Conservation (phyloP, 2,113 vertebrate species). For the Morone saxatilis region DNA sequence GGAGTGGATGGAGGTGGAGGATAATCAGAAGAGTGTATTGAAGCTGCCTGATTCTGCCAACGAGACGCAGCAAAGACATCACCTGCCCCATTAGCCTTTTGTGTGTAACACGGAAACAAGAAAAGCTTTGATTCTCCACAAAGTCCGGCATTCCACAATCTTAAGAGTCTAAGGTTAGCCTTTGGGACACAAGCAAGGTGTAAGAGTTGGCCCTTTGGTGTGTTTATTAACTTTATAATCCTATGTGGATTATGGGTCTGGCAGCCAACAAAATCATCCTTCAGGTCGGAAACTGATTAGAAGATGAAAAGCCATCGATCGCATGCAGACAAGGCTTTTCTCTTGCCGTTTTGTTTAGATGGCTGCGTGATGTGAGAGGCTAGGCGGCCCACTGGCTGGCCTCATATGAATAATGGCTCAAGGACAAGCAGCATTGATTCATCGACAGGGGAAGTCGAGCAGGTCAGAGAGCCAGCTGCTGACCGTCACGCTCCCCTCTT, state of each 20-base stretch:
- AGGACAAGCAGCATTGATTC: constrained; percentile 80
- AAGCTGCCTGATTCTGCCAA: constrained; percentile 41
- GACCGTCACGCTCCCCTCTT: constrained; percentile 66
- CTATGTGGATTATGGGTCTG: constrained; percentile 54
- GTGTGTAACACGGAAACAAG: constrained; percentile 12
- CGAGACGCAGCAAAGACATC: constrained; percentile 41
- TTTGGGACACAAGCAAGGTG: background rate
- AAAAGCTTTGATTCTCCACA: constrained; percentile 32
- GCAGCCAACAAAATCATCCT: constrained; percentile 44
- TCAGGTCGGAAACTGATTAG: constrained; percentile 66
- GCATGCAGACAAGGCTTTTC: constrained; percentile 34
- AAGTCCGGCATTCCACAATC: constrained; percentile 8
- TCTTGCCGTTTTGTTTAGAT: constrained; percentile 51
- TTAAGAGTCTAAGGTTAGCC: background rate
- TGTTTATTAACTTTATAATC: constrained; percentile 60
- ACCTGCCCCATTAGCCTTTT: constrained; percentile 31
- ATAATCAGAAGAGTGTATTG: constrained; percentile 67
- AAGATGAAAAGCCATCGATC: constrained; percentile 78
- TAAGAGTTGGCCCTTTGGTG: constrained; percentile 3
- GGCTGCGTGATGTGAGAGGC: constrained; percentile 54
- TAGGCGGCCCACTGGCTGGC: constrained; percentile 28
- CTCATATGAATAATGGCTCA: constrained; percentile 78
- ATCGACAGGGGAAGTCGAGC: constrained; percentile 67
- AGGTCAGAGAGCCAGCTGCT: constrained; percentile 73
- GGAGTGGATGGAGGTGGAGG: constrained; percentile 51